Evolutionary conservation across 92 coral and sea anemone species (phyloP).

Genomic region (Umimayanthus kanabou): DNA sequence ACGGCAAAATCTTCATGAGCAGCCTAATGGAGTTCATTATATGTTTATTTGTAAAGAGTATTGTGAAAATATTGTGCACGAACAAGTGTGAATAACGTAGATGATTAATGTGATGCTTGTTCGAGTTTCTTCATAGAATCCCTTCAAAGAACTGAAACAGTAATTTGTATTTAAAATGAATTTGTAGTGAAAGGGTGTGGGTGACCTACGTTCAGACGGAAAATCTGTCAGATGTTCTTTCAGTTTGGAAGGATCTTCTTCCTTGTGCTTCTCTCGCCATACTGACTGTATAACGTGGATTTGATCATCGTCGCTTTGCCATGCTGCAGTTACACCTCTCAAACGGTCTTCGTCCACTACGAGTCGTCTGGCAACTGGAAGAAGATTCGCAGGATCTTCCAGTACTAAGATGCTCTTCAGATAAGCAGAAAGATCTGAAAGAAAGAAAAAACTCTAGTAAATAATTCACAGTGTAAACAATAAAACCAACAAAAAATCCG

Average conservation of each 20-base stretch:
- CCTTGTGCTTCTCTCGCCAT: neutral
- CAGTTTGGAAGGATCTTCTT: neutral
- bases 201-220: neutral
- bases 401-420: neutral
- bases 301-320: neutral
- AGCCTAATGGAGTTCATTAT: too few species aligned
- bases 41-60: too few species aligned
- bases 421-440: slow-evolving; percentile 6
- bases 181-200: too few species aligned
- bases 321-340: neutral
- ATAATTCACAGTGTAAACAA: too few species aligned
- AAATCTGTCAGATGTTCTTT: neutral
- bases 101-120: too few species aligned
- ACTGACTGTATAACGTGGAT: neutral
- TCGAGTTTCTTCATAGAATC: too few species aligned
- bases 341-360: neutral
- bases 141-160: too few species aligned
- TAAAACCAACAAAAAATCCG: too few species aligned
- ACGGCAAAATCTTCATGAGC: too few species aligned
- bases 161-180: too few species aligned
- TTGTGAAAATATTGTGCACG: too few species aligned
- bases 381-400: neutral
- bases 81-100: too few species aligned
- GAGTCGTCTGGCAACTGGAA: neutral
- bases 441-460: neutral